Conservation (phyloP, 2,888 invertebrate genomes). For the Caradrina clavipalpis region DNA sequence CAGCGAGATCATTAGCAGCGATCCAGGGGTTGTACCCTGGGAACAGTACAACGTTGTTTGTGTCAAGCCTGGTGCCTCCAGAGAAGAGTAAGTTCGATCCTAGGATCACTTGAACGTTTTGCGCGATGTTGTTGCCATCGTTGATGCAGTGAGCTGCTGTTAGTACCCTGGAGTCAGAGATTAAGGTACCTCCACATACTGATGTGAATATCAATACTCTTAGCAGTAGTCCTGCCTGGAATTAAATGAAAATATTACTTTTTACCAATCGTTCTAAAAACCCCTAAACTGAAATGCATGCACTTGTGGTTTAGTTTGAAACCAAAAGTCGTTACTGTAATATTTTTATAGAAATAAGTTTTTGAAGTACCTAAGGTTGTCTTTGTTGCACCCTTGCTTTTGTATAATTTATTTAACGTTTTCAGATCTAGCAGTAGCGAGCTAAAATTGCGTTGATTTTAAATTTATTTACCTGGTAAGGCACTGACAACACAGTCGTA, state of each 20-base stretch:
- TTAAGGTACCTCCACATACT: constrained; percentile 72
- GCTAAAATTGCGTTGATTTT: too few relatives aligned
- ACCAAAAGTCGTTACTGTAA: background rate
- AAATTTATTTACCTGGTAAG: constrained; percentile 68
- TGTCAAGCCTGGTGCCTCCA: constrained; percentile 71
- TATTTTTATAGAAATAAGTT: too few relatives aligned
- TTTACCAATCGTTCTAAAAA: background rate
- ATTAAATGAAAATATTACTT: constrained; percentile 10
- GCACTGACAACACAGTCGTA: constrained; percentile 64
- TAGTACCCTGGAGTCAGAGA: constrained; percentile 66
- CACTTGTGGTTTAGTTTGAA: background rate
- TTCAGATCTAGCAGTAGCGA: too few relatives aligned
- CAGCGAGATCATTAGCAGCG: constrained; percentile 72
- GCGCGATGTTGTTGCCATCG: constrained; percentile 68
- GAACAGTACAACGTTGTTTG: constrained; percentile 61
- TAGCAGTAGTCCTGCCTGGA: constrained; percentile 73
- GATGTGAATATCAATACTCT: constrained; percentile 62
- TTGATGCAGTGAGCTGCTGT: constrained; percentile 74
- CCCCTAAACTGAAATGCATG: background rate
- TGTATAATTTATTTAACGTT: too few relatives aligned
- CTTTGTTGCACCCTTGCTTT: too few relatives aligned
- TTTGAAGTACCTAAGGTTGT: too few relatives aligned
- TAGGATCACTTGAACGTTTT: constrained; percentile 67
- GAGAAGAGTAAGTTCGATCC: constrained; percentile 73
- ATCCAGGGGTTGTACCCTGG: constrained; percentile 70